Evolutionary conservation across 2,888 invertebrate species (phyloP), one percentile per base, ranked within the genome.

Genomic region (Ganaspis brasiliensis): DNA sequence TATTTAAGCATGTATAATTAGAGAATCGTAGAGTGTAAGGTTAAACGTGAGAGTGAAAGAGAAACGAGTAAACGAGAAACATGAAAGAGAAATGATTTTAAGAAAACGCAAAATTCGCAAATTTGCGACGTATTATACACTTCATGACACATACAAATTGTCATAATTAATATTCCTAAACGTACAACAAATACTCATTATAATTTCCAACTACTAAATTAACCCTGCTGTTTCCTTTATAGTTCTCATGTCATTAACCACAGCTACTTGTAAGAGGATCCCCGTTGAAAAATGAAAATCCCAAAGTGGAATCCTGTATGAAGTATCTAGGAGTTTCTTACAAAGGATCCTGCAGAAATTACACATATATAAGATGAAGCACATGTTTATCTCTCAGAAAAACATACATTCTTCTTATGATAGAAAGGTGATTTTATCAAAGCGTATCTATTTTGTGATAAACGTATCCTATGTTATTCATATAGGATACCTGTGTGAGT

Each of bases 1-100:
- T 85, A 87, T 88, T 88, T 87, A 89, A 85, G 87, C 86, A 83
- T 84, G 84, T 81, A 84, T 81, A 86, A 82, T 70, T 83, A 82
- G 83, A 79, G 63, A 82, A 79, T 76, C 77, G 71, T 74, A 71
- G 74, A 49, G 56, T 37, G 80, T 79, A 73, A 79, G 79, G 75
- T 26, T 19, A 56, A 55, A 9, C 19, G 21, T 0, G 10, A 10
- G 55, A 10, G 21, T 56, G 24, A 56, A 24, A 40, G 67, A 26
- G 40, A 45, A 52, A 19, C 16, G 67, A 26, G 24, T 26, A 45
- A 67, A n/a, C 10, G n/a, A 21, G n/a, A 67, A 45, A 67, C 24
- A 24, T 45, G 67, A 61, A 19, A 37, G 26, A 45, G 14, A 24
- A 67, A 21, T 45, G 45, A 67, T 67, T 67, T 49, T 67, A 67